These are phyloP conservation scores for Tauraco hartlaubi DNA, from an alignment of 2,797 vertebrate genomes.

Conservation along the genomic window DNA sequence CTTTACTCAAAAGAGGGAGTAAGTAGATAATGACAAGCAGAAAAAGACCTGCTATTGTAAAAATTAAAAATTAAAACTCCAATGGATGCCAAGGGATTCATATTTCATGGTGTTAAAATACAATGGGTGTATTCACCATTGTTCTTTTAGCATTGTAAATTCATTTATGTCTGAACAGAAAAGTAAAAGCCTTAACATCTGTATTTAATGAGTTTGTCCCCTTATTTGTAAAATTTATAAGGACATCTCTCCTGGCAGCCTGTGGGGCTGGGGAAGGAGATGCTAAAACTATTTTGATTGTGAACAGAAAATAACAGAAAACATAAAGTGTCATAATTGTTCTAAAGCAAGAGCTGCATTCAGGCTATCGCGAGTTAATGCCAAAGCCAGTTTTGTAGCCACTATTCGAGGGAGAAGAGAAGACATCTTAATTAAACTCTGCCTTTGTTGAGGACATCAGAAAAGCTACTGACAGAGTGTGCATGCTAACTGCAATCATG, in stretches of 20 bases:
- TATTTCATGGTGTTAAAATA: neutral
- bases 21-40: neutral
- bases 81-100: neutral
- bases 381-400: neutral
- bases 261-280: neutral
- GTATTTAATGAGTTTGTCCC: neutral
- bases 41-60: neutral
- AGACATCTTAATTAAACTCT: slow-evolving; percentile 42
- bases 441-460: neutral
- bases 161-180: neutral
- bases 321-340: neutral
- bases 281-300: neutral
- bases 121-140: neutral
- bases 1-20: neutral
- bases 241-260: neutral
- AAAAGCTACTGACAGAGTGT: neutral
- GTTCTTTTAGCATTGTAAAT: neutral
- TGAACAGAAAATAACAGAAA: neutral
- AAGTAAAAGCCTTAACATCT: neutral
- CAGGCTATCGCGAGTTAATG: neutral
- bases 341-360: neutral
- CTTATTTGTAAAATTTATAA: neutral
- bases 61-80: neutral
- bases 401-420: neutral
- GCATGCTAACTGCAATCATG: neutral